phyloP scores from a whole-genome alignment of 2,797 vertebrate genomes.

The Poeciliopsis gracilis region DNA sequence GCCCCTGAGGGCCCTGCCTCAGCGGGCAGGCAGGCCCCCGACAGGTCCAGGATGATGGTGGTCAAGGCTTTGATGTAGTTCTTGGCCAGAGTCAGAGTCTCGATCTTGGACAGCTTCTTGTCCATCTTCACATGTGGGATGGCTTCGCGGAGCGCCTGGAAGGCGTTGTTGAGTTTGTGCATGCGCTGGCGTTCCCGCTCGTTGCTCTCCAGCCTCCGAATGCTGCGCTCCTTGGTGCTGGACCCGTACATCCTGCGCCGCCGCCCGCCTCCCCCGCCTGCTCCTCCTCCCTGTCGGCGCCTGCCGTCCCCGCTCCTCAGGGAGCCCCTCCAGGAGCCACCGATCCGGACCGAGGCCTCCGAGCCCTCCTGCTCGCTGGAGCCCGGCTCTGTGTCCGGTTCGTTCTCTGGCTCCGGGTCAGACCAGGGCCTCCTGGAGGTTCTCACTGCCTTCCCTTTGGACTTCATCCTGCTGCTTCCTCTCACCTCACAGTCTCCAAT shows the following conservation, averaged over 20 bases:
- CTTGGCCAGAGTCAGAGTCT: conserved; percentile 97
- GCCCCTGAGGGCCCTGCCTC: conserved; percentile 72
- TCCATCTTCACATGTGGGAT: conserved; percentile 94
- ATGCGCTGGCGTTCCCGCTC: conserved; percentile 96
- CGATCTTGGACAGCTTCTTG: conserved; percentile 98
- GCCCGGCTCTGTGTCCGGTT: conserved; percentile 74
- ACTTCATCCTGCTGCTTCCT: conserved; percentile 85
- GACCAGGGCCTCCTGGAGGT: conserved; percentile 73
- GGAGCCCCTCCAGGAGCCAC: conserved; percentile 75
- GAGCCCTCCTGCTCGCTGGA: conserved; percentile 85
- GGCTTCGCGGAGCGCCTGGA: conserved; percentile 93
- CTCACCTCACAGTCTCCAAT: conserved; percentile 5
- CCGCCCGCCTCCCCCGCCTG: conserved; percentile 48
- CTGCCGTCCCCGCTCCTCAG: conserved; percentile 60
- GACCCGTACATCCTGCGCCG: conserved; percentile 71
- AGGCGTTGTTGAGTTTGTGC: conserved; percentile 99
- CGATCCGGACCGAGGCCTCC: conserved; percentile 80
- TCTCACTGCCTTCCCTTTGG: conserved; percentile 88
- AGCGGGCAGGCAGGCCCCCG: conserved; percentile 83
- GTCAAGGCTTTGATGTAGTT: conserved; percentile 98
- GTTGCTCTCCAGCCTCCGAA: conserved; percentile 94
- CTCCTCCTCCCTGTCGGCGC: conserved; percentile 34
- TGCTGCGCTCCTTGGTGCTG: conserved; percentile 84
- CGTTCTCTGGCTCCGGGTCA: conserved; percentile 78
- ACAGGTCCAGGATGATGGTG: conserved; percentile 92